Evolutionary conservation across 2,888 invertebrate species (phyloP).

Genomic region (Tinea trinotella): DNA sequence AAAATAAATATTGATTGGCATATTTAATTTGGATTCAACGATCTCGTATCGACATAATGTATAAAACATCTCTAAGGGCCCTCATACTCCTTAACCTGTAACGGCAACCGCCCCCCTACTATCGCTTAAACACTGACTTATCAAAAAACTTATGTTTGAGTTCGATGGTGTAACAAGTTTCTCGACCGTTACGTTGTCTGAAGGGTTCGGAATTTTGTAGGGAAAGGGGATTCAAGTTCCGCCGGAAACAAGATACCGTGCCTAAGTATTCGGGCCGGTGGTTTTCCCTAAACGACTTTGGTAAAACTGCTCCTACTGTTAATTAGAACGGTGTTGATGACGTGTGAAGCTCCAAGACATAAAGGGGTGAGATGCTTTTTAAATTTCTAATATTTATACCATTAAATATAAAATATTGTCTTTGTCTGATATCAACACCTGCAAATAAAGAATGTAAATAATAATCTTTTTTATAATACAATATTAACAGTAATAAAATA

Average conservation of each 20-base stretch:
- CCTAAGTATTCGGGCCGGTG: conserved; percentile 14
- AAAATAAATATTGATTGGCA: too few species aligned
- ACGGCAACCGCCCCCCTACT: conserved; percentile 47
- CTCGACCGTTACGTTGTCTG: conserved; percentile 13
- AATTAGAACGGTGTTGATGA: conserved; percentile 15
- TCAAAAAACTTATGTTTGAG: conserved; percentile 70
- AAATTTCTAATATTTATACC: background rate
- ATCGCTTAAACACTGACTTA: conserved; percentile 69
- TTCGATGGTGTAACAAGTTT: conserved; percentile 48
- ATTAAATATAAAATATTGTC: background rate
- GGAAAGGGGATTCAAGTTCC: conserved; percentile 5
- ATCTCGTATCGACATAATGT: conserved; percentile 28
- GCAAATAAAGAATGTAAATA: background rate
- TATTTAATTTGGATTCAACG: too few species aligned
- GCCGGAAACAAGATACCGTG: conserved; percentile 15
- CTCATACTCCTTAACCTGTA: conserved; percentile 61
- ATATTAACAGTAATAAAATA: background rate
- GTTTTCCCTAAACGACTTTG: conserved; percentile 18
- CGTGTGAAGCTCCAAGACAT: conserved; percentile 6
- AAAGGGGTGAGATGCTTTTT: background rate
- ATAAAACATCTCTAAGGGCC: conserved; percentile 36
- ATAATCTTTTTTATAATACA: background rate
- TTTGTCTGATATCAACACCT: background rate
- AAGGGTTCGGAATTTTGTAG: conserved; percentile 6
- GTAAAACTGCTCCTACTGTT: conserved; percentile 16